Conservation (phyloP, 2,888 invertebrate genomes). For the Priocnemis perturbator region DNA sequence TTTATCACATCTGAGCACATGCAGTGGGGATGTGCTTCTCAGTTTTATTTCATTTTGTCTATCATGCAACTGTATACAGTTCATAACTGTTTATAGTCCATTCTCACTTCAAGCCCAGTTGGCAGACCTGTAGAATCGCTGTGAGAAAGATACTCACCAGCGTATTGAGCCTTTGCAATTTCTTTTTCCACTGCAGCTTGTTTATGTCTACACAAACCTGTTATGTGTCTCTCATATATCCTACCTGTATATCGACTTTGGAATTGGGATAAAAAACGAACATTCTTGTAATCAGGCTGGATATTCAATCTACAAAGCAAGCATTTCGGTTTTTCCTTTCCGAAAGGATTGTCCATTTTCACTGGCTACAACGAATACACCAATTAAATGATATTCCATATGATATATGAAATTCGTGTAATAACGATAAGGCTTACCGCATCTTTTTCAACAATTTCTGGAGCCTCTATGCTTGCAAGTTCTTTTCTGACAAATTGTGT, state of each 20-base stretch:
- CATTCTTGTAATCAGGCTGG: constrained; percentile 93
- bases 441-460: too few relatives aligned
- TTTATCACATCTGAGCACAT: too few relatives aligned
- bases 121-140: too few relatives aligned
- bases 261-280: constrained; percentile 93
- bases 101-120: too few relatives aligned
- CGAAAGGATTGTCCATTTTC: constrained; percentile 83
- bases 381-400: not conserved
- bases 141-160: constrained; percentile 76
- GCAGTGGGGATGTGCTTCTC: too few relatives aligned
- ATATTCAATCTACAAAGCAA: constrained; percentile 90
- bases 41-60: too few relatives aligned
- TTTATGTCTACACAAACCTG: constrained; percentile 91
- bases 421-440: too few relatives aligned
- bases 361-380: constrained; percentile 55
- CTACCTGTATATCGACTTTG: constrained; percentile 96
- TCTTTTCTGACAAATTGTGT: too few relatives aligned
- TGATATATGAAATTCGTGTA: too few relatives aligned
- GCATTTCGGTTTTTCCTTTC: constrained; percentile 84
- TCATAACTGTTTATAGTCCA: too few relatives aligned
- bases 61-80: too few relatives aligned
- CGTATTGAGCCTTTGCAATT: constrained; percentile 84
- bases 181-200: constrained; percentile 85
- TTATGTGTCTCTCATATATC: constrained; percentile 94
- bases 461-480: too few relatives aligned